A percentile compares a stretch with the other conserved stretches of the same genome.
Conservation (phyloP, 2,797 vertebrate species). For the Sciurus carolinensis region DNA sequence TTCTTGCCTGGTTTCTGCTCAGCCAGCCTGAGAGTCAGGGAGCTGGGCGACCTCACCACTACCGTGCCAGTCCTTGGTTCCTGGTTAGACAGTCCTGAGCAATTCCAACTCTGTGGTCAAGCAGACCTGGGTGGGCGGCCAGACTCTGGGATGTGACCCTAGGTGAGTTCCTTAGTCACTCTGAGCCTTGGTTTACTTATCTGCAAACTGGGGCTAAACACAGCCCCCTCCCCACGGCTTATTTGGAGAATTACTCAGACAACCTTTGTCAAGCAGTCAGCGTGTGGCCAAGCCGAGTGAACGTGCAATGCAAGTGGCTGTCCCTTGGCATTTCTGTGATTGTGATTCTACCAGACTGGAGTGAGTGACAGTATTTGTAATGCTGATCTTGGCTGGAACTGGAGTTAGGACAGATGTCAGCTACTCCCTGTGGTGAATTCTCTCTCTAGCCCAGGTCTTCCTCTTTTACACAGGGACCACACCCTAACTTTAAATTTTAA, state of each 20-base stretch:
- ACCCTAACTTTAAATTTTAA: background rate
- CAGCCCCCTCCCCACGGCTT: background rate
- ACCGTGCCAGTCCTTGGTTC: background rate
- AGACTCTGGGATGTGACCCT: slow-evolving; percentile 27
- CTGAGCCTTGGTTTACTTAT: background rate
- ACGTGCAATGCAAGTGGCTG: fast-evolving
- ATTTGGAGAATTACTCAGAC: background rate
- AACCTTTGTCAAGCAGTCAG: background rate
- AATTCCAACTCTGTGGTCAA: background rate
- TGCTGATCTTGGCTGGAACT: fast-evolving
- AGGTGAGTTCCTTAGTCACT: background rate
- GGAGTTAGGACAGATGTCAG: background rate
- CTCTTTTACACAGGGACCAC: background rate
- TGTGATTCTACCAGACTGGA: fast-evolving
- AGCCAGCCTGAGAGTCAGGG: background rate
- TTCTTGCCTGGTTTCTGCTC: background rate
- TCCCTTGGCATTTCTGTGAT: fast-evolving
- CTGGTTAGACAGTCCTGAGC: background rate
- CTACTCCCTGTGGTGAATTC: background rate
- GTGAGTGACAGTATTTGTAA: fast-evolving
- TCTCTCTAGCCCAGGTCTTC: background rate
- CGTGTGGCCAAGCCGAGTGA: fast-evolving
- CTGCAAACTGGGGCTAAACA: background rate
- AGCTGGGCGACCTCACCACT: background rate
- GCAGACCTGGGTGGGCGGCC: background rate